Conservation (phyloP, 2,888 invertebrate species). For the Therioaphis trifolii region DNA sequence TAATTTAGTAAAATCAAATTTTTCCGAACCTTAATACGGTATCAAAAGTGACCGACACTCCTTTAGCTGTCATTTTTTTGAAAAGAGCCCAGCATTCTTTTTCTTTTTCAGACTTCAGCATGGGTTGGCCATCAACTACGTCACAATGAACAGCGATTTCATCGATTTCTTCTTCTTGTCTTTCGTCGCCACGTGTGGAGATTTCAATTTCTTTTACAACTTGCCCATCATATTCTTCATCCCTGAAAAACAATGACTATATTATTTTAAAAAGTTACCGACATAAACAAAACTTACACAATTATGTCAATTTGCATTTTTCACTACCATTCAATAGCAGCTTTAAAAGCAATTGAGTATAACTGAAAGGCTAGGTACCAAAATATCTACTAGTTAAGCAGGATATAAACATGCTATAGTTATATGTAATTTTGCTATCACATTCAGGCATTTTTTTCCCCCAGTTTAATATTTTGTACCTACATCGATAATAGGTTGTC, state of each 20-base stretch:
- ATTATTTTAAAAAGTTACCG: too few species aligned
- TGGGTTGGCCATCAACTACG: conserved; percentile 49
- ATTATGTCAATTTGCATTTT: conserved; percentile 9
- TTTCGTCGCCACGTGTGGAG: neutral
- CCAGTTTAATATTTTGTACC: neutral
- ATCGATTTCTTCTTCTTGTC: neutral
- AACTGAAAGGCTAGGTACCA: neutral
- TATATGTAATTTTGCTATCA: conserved; percentile 16
- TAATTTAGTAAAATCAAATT: neutral
- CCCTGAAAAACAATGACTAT: neutral
- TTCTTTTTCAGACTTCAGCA: conserved; percentile 72
- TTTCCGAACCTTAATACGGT: conserved; percentile 73
- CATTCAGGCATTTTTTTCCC: neutral
- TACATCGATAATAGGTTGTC: conserved; percentile 17
- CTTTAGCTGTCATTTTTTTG: conserved; percentile 77
- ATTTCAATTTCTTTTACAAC: conserved; percentile 7
- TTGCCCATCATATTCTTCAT: conserved; percentile 24
- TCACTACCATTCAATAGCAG: neutral
- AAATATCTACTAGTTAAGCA: neutral
- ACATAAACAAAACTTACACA: neutral
- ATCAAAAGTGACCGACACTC: conserved; percentile 77
- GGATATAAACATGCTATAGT: conserved; percentile 4
- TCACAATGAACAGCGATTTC: conserved; percentile 15
- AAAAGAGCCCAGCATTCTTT: conserved; percentile 78
- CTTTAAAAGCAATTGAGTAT: neutral